Evolutionary conservation across 2,888 invertebrate species (phyloP), one percentile per base, ranked within the genome.

Genomic region (Uloborus plumipes): DNA sequence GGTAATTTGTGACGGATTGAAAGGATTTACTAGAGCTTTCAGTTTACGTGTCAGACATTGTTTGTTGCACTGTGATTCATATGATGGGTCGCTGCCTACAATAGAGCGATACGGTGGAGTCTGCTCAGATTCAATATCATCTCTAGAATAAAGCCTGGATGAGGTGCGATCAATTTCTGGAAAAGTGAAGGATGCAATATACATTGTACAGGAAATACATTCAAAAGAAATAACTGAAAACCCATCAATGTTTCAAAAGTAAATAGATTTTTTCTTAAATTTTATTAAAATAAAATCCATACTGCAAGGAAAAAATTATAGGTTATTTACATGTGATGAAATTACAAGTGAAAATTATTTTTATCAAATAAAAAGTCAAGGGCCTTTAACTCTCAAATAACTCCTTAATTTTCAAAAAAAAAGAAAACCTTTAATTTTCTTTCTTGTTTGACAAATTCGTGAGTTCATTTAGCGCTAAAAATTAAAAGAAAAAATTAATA

Each of bases 1-100:
- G 50, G 97, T 96, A 75, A 99, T 97, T 88, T 98, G 96, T 0
- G 98, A 97, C 0, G 99, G 99, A 89, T 98, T 98, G 89, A 99
- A 99, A 0, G 99, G 99, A 90, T 99, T 99, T 87, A 99, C 97
- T 61, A 97, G 91, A 0, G 97, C 88, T 70, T 80, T 84, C 14
- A 67, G 83, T 73, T 70, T 83, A 50, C 61, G 77, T 26, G 65
- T 75, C 16, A 84, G 62, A 22, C 62, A 39, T 47, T 85, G 79
- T 59, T 84, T 84, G n/a, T 65, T 70, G 16, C 20, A 50, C 39
- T 70, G 67, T 6, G 80, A 78, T 65, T 85, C 83, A 70, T 78
- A 84, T 26, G 86, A 82, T n/a, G 85, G 85, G 31, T 85, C 86
- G 69, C 86, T 86, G 20, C 86, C 86, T 16, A 86, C 83, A 59